phyloP scores from a whole-genome alignment of 2,113 vertebrate species.

The Zosterops japonicus region DNA sequence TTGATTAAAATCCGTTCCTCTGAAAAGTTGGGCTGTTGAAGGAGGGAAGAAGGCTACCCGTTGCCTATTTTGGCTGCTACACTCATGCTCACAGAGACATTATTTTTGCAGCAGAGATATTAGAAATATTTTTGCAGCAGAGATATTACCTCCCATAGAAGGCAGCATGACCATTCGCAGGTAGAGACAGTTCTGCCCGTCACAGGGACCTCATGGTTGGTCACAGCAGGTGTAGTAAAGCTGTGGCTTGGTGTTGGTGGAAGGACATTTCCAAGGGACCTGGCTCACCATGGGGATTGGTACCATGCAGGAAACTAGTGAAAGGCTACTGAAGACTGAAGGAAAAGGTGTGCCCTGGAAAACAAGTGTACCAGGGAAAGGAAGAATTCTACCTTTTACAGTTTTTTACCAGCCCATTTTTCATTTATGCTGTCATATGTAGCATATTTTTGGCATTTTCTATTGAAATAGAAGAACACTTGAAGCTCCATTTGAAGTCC shows the following conservation, averaged over 20 bases:
- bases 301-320: not conserved
- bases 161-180: not conserved
- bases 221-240: not conserved
- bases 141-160: not conserved
- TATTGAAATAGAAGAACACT: not conserved
- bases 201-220: accelerated
- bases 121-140: not conserved
- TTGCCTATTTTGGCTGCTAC: not conserved
- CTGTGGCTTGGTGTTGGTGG: not conserved
- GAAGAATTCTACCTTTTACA: not conserved
- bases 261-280: not conserved
- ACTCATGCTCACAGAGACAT: not conserved
- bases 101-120: not conserved
- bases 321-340: not conserved
- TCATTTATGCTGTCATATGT: not conserved
- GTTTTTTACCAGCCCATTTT: not conserved
- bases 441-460: not conserved
- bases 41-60: not conserved
- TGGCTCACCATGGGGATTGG: not conserved
- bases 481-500: not conserved
- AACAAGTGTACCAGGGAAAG: not conserved
- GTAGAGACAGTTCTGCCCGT: not conserved
- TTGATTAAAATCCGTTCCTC: not conserved
- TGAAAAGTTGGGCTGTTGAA: not conserved
- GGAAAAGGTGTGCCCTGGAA: not conserved